Conservation (phyloP, 2,113 vertebrate genomes). For the Pantherophis guttatus region DNA sequence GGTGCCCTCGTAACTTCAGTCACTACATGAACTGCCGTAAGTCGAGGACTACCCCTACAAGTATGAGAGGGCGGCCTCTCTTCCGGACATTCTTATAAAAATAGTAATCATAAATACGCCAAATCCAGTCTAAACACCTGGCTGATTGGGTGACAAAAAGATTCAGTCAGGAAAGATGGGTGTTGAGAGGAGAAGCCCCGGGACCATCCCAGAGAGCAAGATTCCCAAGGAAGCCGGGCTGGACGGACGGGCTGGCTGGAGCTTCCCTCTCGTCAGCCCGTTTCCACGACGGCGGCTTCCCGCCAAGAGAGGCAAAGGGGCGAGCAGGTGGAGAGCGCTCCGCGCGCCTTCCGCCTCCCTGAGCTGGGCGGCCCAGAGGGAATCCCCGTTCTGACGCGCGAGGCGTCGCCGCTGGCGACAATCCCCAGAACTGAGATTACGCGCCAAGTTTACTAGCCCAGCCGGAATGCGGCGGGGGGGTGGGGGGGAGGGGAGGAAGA, state of each 20-base stretch:
- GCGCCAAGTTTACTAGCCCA: not conserved
- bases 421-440: not conserved
- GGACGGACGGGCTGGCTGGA: not conserved
- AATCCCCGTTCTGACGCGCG: conserved; percentile 25
- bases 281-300: not conserved
- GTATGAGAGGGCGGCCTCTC: not conserved
- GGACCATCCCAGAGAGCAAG: not conserved
- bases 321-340: not conserved
- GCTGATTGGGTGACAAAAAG: not conserved
- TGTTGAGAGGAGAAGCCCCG: not conserved
- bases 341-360: not conserved
- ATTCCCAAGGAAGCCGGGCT: not conserved
- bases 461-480: accelerated
- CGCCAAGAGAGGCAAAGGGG: not conserved
- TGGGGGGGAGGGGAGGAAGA: not conserved
- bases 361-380: conserved; percentile 5
- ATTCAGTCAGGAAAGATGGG: not conserved
- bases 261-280: not conserved
- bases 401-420: not conserved
- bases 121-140: not conserved
- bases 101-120: not conserved
- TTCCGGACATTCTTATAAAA: not conserved
- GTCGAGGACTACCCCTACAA: not conserved
- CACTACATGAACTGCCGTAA: not conserved
- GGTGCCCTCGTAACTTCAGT: not conserved